phyloP scores from a whole-genome alignment of 2,797 vertebrate genomes.

The Ctenopoma kingsleyae region DNA sequence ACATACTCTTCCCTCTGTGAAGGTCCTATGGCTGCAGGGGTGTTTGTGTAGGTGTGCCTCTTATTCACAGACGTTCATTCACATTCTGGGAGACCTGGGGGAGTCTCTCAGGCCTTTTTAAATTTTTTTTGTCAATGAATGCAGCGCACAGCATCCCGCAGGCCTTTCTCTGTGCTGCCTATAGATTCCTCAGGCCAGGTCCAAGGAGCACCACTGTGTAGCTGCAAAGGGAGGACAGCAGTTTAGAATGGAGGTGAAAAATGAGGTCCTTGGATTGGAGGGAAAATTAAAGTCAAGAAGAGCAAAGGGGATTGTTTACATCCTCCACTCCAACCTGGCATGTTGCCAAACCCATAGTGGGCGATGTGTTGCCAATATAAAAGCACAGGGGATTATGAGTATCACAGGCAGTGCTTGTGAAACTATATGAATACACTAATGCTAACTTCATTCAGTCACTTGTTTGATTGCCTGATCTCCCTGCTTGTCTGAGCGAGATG shows the following conservation, averaged over 20 bases:
- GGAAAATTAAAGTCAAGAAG: constrained; percentile 57
- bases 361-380: constrained; percentile 54
- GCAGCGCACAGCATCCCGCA: constrained; percentile 68
- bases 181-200: constrained; percentile 65
- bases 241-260: constrained; percentile 75
- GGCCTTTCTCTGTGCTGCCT: constrained; percentile 71
- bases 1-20: constrained; percentile 72
- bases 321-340: constrained; percentile 46
- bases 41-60: constrained; percentile 84
- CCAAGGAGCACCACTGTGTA: constrained; percentile 52
- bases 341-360: constrained; percentile 51
- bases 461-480: constrained; percentile 52
- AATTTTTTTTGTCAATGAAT: constrained; percentile 64
- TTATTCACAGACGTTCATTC: constrained; percentile 86
- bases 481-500: constrained; percentile 53
- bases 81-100: constrained; percentile 84
- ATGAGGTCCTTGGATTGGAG: constrained; percentile 59
- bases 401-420: constrained; percentile 51
- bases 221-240: constrained; percentile 62
- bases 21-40: constrained; percentile 74
- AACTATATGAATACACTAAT: constrained; percentile 58
- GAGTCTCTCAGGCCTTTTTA: constrained; percentile 75
- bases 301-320: constrained; percentile 61
- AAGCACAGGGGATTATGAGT: constrained; percentile 58
- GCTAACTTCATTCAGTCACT: constrained; percentile 48